Evolutionary conservation across 2,113 vertebrate species (phyloP).

Genomic region (Chunga burmeisteri): DNA sequence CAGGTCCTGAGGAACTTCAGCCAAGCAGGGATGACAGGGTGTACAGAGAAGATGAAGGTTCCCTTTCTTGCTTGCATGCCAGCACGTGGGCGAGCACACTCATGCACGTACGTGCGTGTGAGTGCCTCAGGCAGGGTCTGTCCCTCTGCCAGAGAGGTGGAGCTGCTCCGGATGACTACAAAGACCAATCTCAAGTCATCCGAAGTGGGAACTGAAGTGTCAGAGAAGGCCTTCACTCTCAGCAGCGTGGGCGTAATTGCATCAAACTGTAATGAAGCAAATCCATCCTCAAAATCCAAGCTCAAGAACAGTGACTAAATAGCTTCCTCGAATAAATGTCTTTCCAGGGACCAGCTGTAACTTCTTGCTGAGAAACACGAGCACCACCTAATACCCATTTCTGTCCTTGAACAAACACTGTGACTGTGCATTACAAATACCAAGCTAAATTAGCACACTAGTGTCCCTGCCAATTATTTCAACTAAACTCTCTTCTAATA

Average conservation of each 20-base stretch:
- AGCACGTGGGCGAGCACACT: not conserved
- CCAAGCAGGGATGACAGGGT: not conserved
- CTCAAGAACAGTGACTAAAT: not conserved
- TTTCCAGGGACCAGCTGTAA: not conserved
- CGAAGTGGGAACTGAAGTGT: not conserved
- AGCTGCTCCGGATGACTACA: not conserved
- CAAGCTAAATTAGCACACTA: not conserved
- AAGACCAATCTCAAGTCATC: not conserved
- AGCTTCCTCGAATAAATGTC: not conserved
- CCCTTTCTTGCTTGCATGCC: not conserved
- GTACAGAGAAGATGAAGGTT: rapidly evolving
- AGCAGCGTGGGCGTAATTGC: not conserved
- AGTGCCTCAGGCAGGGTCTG: not conserved
- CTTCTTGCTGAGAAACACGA: not conserved
- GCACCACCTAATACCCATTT: not conserved
- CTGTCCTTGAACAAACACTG: not conserved
- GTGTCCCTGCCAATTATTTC: not conserved
- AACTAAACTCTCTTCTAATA: slow-evolving; percentile 9
- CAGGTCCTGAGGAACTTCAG: not conserved
- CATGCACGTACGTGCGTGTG: not conserved
- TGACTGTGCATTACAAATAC: not conserved
- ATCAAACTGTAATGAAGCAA: not conserved
- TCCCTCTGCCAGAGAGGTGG: not conserved
- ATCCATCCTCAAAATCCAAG: not conserved
- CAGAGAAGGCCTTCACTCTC: not conserved